Conservation (phyloP, 2,113 vertebrate genomes). For the Alectura lathami region DNA sequence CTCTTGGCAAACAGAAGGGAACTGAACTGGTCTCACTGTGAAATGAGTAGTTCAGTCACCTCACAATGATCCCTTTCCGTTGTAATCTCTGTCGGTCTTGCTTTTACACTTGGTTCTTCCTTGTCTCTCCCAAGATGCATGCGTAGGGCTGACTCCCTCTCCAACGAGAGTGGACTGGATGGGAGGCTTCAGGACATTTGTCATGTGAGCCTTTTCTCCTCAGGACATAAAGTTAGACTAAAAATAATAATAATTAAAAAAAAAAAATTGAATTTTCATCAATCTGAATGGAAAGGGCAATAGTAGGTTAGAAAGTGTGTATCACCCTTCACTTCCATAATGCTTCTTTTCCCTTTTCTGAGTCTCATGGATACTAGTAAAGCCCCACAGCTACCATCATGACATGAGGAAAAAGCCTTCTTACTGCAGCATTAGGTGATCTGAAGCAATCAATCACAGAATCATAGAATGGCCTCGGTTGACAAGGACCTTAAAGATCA, state of each 20-base stretch:
- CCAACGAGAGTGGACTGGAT: fast-evolving
- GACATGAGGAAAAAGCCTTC: background rate
- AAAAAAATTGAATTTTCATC: too few relatives aligned
- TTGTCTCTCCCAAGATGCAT: background rate
- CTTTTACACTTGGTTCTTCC: background rate
- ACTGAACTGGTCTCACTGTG: background rate
- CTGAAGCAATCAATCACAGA: too few relatives aligned
- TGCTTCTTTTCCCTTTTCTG: background rate
- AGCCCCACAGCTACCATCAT: background rate
- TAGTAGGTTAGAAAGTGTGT: background rate
- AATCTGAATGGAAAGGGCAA: background rate
- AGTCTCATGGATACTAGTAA: background rate
- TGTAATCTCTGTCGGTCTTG: background rate
- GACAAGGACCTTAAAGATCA: too few relatives aligned
- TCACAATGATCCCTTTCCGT: background rate
- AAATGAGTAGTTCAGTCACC: background rate
- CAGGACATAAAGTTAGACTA: background rate
- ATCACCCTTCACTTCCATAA: background rate
- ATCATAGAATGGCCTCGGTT: too few relatives aligned
- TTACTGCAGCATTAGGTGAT: background rate
- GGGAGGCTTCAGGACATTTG: background rate
- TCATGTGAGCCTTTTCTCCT: background rate
- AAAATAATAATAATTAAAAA: too few relatives aligned
- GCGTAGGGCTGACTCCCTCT: background rate
- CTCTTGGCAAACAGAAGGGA: background rate